phyloP scores from a whole-genome alignment of 1,140 invertebrate species.

The Drosophila kikkawai region DNA sequence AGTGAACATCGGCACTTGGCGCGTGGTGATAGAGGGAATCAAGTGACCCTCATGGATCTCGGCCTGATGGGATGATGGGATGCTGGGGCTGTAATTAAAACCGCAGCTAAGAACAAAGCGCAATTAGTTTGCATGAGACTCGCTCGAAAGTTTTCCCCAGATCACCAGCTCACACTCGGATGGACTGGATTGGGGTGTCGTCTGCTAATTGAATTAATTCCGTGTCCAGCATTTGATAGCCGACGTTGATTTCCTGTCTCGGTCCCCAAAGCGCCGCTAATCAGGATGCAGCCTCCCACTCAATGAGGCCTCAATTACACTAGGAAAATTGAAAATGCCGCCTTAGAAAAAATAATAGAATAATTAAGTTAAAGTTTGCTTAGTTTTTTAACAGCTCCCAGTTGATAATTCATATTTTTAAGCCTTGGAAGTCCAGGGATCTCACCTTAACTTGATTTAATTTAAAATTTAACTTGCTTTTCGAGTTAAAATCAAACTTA shows the following conservation, averaged over 20 bases:
- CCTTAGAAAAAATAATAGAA: slow-evolving; percentile 4
- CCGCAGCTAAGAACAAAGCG: slow-evolving; percentile 72
- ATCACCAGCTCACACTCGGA: slow-evolving; percentile 1
- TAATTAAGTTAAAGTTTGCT: background rate
- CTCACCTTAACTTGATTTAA: background rate
- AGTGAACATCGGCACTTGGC: slow-evolving; percentile 77
- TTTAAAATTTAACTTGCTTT: background rate
- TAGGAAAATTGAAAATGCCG: slow-evolving; percentile 1
- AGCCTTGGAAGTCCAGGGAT: background rate
- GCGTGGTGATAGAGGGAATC: slow-evolving; percentile 70
- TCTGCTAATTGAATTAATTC: slow-evolving; percentile 77
- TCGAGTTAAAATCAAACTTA: background rate
- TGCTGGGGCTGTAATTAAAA: slow-evolving; percentile 72
- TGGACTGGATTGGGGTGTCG: slow-evolving; percentile 56
- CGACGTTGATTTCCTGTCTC: slow-evolving; percentile 78
- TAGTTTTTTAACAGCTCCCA: background rate
- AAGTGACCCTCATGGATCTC: slow-evolving; percentile 69
- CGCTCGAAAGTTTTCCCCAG: slow-evolving; percentile 46
- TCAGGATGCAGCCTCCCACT: slow-evolving; percentile 77
- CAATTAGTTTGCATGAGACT: slow-evolving; percentile 83
- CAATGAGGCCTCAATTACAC: slow-evolving; percentile 22
- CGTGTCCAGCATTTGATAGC: slow-evolving; percentile 61
- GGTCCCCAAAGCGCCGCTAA: slow-evolving; percentile 53
- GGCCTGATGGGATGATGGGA: background rate
- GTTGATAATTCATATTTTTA: background rate